Base-by-base conservation (phyloP, 2,113 vertebrate species). In the Gadus macrocephalus region DNA sequence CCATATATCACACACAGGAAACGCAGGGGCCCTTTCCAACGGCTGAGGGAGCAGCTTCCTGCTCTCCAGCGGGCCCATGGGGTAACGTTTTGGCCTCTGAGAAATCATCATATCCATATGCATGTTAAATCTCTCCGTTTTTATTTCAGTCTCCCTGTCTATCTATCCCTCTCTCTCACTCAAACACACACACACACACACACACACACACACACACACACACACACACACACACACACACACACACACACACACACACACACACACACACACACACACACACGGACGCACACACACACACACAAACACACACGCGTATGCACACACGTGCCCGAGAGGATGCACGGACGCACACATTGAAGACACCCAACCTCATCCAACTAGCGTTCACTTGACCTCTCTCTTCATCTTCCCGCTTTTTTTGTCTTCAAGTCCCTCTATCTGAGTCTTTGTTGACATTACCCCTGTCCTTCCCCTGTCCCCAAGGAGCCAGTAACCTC, bases 401-500 rank as follows among this genome's bases (percentile, higher is more conserved):
- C 69, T 76, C 35, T 85, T 84, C 65, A 85, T 77, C 85, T 64
- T 67, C 74, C 70, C 53, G 77, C 73, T 82, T 83, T 79, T 68
- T 59, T 76, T 70, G 75, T 86, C 77, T 75, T 68, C 78, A 76
- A 79, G 83, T 85, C 85, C 73, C 76, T 73, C 66, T 63, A 77
- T 80, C 72, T 85, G 86, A 84, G 84, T 83, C 83, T 85, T 64
- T 2, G 28, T 78, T 78, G 78, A 79, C 79, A 86, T 87, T 83
- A 81, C 77, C 82, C 70, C 75, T 76, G 83, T 88, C 85, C 80
- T 83, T 85, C 77, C 79, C 79, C 69, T 76, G 81, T 86, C 87
- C 87, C 87, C 77, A 82, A 89, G 87, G 86, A 90, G 86, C 86
- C 84, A 89, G 88, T 89, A 89, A 87, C 87, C 87, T 90, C 87